Percentiles rank a stretch among this genome's conserved stretches.
These are phyloP conservation scores for Antidorcas marsupialis DNA, from an alignment of 2,113 vertebrate genomes.

Conservation along the genomic window DNA sequence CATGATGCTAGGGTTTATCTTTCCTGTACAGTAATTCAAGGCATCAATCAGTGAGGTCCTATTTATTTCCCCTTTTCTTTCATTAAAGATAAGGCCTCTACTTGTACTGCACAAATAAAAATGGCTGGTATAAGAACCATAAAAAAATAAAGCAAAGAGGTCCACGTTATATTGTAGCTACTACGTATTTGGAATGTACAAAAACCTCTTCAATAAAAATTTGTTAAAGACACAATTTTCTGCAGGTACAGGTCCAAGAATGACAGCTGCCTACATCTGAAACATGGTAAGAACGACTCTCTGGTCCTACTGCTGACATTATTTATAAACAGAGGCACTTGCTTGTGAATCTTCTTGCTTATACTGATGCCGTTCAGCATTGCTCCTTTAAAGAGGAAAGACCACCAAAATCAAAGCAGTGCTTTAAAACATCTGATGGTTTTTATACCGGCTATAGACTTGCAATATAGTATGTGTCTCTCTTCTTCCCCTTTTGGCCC, in stretches of 20 bases:
- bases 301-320: conserved; percentile 78
- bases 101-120: conserved; percentile 54
- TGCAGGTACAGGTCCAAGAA: conserved; percentile 99
- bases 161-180: conserved; percentile 65
- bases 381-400: neutral
- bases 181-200: conserved; percentile 80
- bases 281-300: conserved; percentile 95
- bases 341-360: conserved; percentile 50
- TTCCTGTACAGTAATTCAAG: conserved; percentile 65
- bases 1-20: conserved; percentile 7
- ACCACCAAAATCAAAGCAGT: neutral
- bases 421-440: conserved; percentile 68
- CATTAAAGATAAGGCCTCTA: conserved; percentile 51
- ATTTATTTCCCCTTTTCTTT: neutral
- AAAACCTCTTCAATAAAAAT: conserved; percentile 77
- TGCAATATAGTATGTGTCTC: neutral
- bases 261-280: conserved; percentile 99
- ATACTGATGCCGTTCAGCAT: neutral
- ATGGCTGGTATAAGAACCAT: conserved; percentile 82
- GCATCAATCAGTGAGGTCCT: conserved; percentile 69
- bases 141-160: conserved; percentile 55
- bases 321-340: conserved; percentile 67
- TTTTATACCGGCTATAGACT: conserved; percentile 80
- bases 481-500: conserved; percentile 16
- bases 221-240: conserved; percentile 94